Percentiles rank a stretch among this genome's conserved stretches.
Evolutionary conservation across 1,140 invertebrate genomes (phyloP).

Genomic region (Hyposmocoma kahamanoa): DNA sequence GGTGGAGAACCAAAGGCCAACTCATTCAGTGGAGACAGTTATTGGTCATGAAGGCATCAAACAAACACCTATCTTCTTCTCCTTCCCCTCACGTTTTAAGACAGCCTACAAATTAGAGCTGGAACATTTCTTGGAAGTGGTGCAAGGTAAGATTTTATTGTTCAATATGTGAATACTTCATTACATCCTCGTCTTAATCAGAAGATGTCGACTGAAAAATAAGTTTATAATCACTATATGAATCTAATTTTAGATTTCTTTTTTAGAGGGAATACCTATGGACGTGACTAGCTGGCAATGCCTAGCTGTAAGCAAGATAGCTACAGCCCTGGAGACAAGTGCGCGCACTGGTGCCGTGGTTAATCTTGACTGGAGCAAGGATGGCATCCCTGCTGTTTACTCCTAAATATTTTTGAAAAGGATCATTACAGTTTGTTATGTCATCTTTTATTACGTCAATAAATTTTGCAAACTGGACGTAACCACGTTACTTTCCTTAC

Average conservation of each 20-base stretch:
- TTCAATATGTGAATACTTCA: no score
- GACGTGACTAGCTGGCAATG: conserved; percentile 69
- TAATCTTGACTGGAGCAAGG: conserved; percentile 56
- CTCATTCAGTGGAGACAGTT: conserved; percentile 60
- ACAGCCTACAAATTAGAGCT: conserved; percentile 77
- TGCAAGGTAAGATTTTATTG: conserved; percentile 74
- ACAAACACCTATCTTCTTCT: conserved; percentile 76
- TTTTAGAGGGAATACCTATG: conserved; percentile 53
- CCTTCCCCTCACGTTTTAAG: conserved; percentile 77
- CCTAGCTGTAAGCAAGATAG: conserved; percentile 74
- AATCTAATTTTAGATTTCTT: conserved; percentile 6
- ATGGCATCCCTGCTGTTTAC: conserved; percentile 41
- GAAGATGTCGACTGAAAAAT: no score
- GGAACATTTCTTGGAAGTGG: conserved; percentile 79
- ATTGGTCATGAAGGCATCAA: conserved; percentile 56
- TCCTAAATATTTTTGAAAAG: conserved; percentile 16
- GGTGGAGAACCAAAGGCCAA: conserved; percentile 75
- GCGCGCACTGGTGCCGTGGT: conserved; percentile 69
- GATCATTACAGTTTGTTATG: background rate
- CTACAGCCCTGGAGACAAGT: conserved; percentile 74
- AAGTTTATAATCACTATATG: no score
- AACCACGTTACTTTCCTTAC: background rate
- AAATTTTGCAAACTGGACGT: no score
- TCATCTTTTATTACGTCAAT: no score
- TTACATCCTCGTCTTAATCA: no score